These are phyloP conservation scores for Trilocha varians DNA, from an alignment of 2,888 invertebrate species.

Conservation along the genomic window DNA sequence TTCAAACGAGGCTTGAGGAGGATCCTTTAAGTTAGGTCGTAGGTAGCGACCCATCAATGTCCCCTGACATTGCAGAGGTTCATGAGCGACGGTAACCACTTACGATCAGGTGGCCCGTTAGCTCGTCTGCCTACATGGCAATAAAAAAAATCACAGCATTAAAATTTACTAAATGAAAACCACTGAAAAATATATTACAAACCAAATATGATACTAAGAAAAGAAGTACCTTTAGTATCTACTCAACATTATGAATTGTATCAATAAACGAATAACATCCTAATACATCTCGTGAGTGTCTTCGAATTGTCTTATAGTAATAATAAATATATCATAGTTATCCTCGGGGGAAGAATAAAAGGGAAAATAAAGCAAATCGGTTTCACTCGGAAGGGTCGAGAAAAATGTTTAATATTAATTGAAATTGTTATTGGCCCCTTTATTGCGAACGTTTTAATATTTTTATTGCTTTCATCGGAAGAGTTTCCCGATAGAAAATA, in stretches of 20 bases:
- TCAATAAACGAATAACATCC: conserved; percentile 35
- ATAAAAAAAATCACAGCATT: too few species aligned
- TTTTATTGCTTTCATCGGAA: conserved; percentile 57
- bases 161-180: too few species aligned
- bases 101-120: too few species aligned
- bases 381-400: conserved; percentile 60
- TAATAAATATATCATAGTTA: conserved; percentile 72
- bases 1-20: too few species aligned
- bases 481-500: conserved; percentile 31
- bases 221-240: too few species aligned
- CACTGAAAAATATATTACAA: too few species aligned
- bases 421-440: conserved; percentile 62
- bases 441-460: conserved; percentile 59
- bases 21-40: too few species aligned
- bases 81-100: too few species aligned
- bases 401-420: conserved; percentile 74
- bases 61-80: too few species aligned
- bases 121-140: too few species aligned
- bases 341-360: conserved; percentile 60
- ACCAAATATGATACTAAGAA: too few species aligned
- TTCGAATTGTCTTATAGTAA: conserved; percentile 54
- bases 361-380: conserved; percentile 69
- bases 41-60: too few species aligned
- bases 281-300: conserved; percentile 65
- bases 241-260: conserved; percentile 29